Conservation (phyloP, 2,797 vertebrate species). For the Pseudochaenichthys georgianus region DNA sequence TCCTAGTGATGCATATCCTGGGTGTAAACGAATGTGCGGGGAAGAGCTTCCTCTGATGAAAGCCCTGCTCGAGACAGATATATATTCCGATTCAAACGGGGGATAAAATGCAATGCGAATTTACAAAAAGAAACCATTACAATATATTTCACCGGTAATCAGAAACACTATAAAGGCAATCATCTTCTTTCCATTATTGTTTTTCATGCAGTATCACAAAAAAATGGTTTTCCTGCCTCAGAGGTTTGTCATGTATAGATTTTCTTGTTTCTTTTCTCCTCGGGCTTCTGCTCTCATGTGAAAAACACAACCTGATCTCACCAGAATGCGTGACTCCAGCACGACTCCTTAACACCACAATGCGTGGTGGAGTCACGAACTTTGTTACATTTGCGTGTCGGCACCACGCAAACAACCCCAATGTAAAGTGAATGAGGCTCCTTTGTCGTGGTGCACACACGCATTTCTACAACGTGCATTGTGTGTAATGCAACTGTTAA, state of each 20-base stretch:
- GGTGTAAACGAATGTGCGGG: conserved; percentile 73
- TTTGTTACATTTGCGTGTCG: no score
- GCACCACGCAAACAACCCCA: no score
- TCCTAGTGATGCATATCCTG: conserved; percentile 83
- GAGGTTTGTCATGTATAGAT: conserved; percentile 3
- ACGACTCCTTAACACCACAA: no score
- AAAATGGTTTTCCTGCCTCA: conserved; percentile 31
- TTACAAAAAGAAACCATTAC: neutral
- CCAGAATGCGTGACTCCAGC: no score
- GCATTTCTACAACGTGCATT: no score
- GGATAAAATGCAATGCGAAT: conserved; percentile 30
- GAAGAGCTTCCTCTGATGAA: conserved; percentile 65
- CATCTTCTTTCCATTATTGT: conserved; percentile 24
- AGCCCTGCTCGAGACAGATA: conserved; percentile 37
- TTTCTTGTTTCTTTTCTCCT: conserved; percentile 14
- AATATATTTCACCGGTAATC: conserved; percentile 37
- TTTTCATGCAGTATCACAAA: conserved; percentile 17
- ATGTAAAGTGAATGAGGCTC: no score
- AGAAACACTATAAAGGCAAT: conserved; percentile 31
- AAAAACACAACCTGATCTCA: no score
- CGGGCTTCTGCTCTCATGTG: conserved; percentile 24
- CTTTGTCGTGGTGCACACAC: no score
- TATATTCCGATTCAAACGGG: conserved; percentile 39
- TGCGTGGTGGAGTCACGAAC: no score
- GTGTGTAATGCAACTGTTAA: no score